These are phyloP conservation scores for Bombyx mori DNA, from an alignment of 1,140 invertebrate genomes.

Conservation along the genomic window DNA sequence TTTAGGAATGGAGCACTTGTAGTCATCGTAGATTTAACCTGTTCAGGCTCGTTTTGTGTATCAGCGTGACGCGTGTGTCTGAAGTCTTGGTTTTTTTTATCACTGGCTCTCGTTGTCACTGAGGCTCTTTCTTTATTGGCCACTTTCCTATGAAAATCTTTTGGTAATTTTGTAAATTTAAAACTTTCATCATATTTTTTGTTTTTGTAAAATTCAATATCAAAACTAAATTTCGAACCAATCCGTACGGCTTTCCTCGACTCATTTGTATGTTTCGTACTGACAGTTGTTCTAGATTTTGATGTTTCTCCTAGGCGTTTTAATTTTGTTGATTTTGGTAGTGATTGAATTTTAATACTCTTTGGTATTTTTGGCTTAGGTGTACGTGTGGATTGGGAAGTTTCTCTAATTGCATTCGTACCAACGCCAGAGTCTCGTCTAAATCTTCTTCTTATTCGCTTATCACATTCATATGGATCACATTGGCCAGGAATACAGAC, in stretches of 20 bases:
- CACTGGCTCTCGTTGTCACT: too few species aligned
- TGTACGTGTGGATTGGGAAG: slow-evolving; percentile 2
- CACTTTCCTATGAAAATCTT: too few species aligned
- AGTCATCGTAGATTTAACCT: too few species aligned
- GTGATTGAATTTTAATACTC: not conserved
- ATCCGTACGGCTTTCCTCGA: slow-evolving; percentile 18
- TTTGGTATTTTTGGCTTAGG: slow-evolving; percentile 1
- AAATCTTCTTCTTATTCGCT: slow-evolving; percentile 18
- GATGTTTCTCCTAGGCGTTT: not conserved
- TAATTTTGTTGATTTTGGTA: not conserved
- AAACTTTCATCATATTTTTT: not conserved
- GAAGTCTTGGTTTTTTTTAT: too few species aligned
- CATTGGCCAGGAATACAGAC: slow-evolving; percentile 23
- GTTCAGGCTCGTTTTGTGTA: too few species aligned
- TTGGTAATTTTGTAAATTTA: not conserved
- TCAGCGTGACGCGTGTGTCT: too few species aligned
- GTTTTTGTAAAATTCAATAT: slow-evolving; percentile 26
- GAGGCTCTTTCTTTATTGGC: too few species aligned
- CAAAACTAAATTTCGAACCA: slow-evolving; percentile 27
- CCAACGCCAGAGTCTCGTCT: slow-evolving; percentile 1
- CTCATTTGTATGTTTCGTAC: not conserved
- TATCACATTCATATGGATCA: slow-evolving; percentile 19
- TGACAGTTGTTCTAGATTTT: too few species aligned
- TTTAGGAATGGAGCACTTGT: slow-evolving; percentile 1
- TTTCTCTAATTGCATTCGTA: not conserved